Conservation (phyloP, 35 echinoderm and acorn worm species). For the Stichopus chloronotus region DNA sequence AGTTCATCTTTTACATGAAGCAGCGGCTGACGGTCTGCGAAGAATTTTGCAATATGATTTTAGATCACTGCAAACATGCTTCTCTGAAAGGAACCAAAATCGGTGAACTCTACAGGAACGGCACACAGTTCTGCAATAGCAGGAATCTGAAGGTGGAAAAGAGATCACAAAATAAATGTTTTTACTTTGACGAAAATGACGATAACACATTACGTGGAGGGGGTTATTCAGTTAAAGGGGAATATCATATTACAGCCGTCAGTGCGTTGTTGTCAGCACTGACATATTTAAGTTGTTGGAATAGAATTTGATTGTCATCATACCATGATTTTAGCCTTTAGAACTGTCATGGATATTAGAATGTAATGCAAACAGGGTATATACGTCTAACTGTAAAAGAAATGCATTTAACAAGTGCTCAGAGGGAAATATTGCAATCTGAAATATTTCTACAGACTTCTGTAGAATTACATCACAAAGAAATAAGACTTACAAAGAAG, state of each 20-base stretch:
- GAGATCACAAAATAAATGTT: neutral
- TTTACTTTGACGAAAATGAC: neutral
- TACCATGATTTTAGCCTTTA: too few relatives aligned
- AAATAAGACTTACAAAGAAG: too few relatives aligned
- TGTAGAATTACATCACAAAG: too few relatives aligned
- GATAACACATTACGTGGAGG: neutral
- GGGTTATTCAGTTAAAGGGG: neutral
- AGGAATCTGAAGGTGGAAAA: conserved; percentile 53
- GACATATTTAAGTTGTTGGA: too few relatives aligned
- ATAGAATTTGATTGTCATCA: too few relatives aligned
- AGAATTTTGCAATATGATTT: conserved; percentile 80
- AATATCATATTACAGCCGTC: neutral
- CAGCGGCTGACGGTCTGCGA: conserved; percentile 84
- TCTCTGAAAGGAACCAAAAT: conserved; percentile 86
- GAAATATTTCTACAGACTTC: too few relatives aligned
- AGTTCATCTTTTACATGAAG: conserved; percentile 74
- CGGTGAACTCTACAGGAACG: conserved; percentile 67
- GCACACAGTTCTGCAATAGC: conserved; percentile 80
- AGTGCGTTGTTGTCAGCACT: too few relatives aligned
- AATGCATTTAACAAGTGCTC: too few relatives aligned
- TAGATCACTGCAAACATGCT: conserved; percentile 68
- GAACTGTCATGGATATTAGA: too few relatives aligned
- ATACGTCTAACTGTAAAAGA: too few relatives aligned
- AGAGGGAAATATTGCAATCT: too few relatives aligned
- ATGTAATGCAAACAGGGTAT: too few relatives aligned